These are phyloP conservation scores for Drosophila histrio DNA, from an alignment of 2,888 invertebrate species.

Conservation along the genomic window DNA sequence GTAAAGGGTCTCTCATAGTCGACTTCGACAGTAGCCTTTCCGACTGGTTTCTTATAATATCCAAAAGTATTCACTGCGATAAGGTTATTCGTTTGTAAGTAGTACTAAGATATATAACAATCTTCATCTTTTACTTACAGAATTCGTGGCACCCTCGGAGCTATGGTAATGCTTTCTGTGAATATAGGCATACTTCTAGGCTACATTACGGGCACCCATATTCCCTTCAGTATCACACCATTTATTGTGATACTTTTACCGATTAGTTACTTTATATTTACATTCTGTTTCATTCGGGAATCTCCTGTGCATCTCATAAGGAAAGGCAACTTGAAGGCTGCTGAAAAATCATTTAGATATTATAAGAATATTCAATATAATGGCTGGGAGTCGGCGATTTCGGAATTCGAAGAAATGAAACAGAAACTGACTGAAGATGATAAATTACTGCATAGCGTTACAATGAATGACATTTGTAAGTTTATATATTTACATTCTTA, in stretches of 20 bases:
- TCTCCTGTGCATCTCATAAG: constrained; percentile 79
- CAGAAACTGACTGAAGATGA: constrained; percentile 48
- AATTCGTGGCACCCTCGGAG: constrained; percentile 80
- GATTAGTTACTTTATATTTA: constrained; percentile 61
- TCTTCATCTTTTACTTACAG: constrained; percentile 42
- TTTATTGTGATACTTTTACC: constrained; percentile 68
- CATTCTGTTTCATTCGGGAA: constrained; percentile 70
- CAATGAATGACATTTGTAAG: constrained; percentile 70
- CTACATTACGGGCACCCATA: constrained; percentile 75
- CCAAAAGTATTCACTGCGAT: not conserved
- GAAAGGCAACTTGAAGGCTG: constrained; percentile 58
- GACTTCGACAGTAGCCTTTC: too few species aligned
- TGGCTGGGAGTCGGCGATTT: constrained; percentile 29
- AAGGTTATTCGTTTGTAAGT: too few species aligned
- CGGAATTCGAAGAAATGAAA: constrained; percentile 67
- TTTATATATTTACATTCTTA: not conserved
- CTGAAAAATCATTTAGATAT: constrained; percentile 76
- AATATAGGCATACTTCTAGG: constrained; percentile 79
- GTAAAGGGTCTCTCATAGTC: too few species aligned
- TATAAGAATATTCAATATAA: constrained; percentile 76
- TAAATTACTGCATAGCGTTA: constrained; percentile 25
- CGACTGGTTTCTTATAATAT: too few species aligned
- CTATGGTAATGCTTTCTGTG: constrained; percentile 77
- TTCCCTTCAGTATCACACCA: constrained; percentile 74
- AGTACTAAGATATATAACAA: too few species aligned